These are phyloP conservation scores for Cherax quadricarinatus DNA, from an alignment of 1,140 invertebrate genomes.

Conservation along the genomic window DNA sequence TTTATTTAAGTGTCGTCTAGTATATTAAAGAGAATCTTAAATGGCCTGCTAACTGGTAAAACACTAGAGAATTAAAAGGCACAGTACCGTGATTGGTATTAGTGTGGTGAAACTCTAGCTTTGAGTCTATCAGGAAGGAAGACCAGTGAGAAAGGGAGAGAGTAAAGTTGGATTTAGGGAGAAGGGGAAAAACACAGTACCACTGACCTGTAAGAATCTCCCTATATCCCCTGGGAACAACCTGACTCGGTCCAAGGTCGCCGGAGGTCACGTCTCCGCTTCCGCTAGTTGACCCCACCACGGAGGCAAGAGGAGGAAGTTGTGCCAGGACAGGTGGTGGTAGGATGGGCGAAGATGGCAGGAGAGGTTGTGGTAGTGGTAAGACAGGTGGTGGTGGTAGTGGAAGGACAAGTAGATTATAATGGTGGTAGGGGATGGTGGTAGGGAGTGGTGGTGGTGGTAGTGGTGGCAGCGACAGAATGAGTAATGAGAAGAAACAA, in stretches of 20 bases:
- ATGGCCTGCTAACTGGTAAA: too few relatives aligned
- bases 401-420: neutral
- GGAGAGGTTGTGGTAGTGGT: neutral
- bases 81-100: too few relatives aligned
- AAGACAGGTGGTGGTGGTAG: neutral
- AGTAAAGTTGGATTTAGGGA: neutral
- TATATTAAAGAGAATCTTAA: too few relatives aligned
- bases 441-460: neutral
- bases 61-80: too few relatives aligned
- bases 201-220: slow-evolving; percentile 65
- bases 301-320: neutral
- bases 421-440: neutral
- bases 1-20: too few relatives aligned
- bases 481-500: neutral
- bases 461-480: neutral
- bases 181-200: slow-evolving; percentile 6
- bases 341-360: neutral
- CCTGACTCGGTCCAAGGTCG: slow-evolving; percentile 60
- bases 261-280: slow-evolving; percentile 23
- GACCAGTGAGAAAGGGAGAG: slow-evolving; percentile 18
- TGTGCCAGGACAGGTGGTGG: neutral
- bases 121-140: neutral
- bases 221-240: slow-evolving; percentile 60
- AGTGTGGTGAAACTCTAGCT: neutral
- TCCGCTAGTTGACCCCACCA: neutral